Base-by-base conservation (phyloP, 2,888 invertebrate genomes). In the Drosophila borborema region DNA sequence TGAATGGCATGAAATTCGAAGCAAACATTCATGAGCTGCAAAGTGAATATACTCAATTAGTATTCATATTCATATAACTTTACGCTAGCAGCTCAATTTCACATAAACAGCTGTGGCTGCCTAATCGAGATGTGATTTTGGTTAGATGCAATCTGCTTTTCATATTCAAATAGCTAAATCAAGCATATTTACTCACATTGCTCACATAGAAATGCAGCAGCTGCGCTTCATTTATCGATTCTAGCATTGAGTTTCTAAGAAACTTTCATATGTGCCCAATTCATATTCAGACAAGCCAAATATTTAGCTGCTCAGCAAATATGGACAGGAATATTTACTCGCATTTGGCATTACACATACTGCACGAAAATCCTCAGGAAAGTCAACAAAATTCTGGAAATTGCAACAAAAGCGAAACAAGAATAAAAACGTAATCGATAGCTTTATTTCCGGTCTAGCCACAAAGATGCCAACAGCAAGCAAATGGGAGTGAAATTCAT, bases 391-490 rank as follows among this genome's bases (percentile, higher is more conserved):
- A 41, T 20, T 14, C 10, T 28, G 54, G 9, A 6, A 36, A 53
- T 23, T 23, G 23, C 23, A 51, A 45, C 31, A 31, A 45, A 46
- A 46, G 5, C 49, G 54, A 51, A 59, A 55, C 58, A 48, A 34
- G n/a, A 55, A 45, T n/a, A 41, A 38, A 68, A 49, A 43, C 45
- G 63, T 58, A 78, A 74, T 82, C 68, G 72, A 77, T 70, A 74
- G 56, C 46, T 66, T 72, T 76, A 20, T 76, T 18, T 56, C 18
- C 45, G 20, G 54, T 59, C 61, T 63, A 49, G 55, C 82, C 86
- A 51, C 80, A 77, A 40, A 67, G 72, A 77, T 70, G 68, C 68
- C 61, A 83, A 79, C 51, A 62, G 41, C 56, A 64, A 59, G 28
- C 28, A 28, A 23, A 71, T 64, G 58, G 58, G 12, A 70, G 53